phyloP scores from a whole-genome alignment of 1,140 invertebrate genomes.

The Drosophila subobscura region DNA sequence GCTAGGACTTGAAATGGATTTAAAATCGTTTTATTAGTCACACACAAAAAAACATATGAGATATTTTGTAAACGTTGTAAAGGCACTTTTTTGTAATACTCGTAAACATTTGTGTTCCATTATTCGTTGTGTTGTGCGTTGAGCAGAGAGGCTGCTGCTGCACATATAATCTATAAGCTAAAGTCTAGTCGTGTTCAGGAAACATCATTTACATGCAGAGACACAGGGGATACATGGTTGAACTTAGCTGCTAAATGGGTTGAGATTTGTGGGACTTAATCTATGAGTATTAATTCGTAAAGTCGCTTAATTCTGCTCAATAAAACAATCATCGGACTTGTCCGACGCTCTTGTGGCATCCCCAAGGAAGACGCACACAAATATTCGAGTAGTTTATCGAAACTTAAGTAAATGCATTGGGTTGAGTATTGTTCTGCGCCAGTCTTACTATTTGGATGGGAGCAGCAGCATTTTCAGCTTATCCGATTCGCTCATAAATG shows the following conservation, averaged over 20 bases:
- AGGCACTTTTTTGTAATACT: slow-evolving; percentile 51
- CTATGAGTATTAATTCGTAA: slow-evolving; percentile 66
- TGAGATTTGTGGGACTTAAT: slow-evolving; percentile 34
- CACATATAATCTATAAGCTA: slow-evolving; percentile 30
- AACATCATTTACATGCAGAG: slow-evolving; percentile 44
- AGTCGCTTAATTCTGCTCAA: slow-evolving; percentile 24
- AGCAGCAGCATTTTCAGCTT: slow-evolving; percentile 83
- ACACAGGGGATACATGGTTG: slow-evolving; percentile 10
- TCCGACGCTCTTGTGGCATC: too few relatives aligned
- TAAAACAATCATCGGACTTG: slow-evolving; percentile 17
- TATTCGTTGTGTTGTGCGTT: slow-evolving; percentile 3
- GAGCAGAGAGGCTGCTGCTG: background rate
- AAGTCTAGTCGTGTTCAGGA: slow-evolving; percentile 44
- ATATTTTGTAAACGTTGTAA: slow-evolving; percentile 48
- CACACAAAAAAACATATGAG: slow-evolving; percentile 48
- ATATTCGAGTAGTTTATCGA: slow-evolving; percentile 25
- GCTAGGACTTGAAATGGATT: slow-evolving; percentile 39
- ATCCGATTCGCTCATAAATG: slow-evolving; percentile 83
- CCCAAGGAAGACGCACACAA: slow-evolving; percentile 2
- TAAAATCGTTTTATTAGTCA: slow-evolving; percentile 73
- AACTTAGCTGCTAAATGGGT: slow-evolving; percentile 19
- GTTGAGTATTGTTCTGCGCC: slow-evolving; percentile 6
- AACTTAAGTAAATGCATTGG: slow-evolving; percentile 73
- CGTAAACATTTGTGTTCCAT: background rate
- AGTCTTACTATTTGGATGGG: slow-evolving; percentile 75